phyloP scores from a whole-genome alignment of 2,113 vertebrate species.

The Amia ocellicauda region DNA sequence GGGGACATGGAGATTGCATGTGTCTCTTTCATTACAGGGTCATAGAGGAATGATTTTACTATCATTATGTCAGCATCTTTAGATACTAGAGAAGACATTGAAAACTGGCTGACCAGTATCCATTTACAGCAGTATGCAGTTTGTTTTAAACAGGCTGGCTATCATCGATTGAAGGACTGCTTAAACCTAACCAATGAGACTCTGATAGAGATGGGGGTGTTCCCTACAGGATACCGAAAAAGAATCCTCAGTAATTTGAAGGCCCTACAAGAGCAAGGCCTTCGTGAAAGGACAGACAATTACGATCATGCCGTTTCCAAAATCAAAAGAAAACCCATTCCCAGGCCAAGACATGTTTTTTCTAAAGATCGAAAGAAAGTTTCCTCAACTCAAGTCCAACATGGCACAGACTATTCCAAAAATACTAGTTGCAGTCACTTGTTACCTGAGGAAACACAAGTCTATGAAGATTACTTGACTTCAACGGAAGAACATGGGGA shows the following conservation, averaged over 20 bases:
- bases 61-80: constrained; percentile 64
- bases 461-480: background rate
- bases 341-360: constrained; percentile 45
- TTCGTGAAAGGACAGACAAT: background rate
- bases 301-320: constrained; percentile 10
- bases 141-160: constrained; percentile 69
- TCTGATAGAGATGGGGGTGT: constrained; percentile 73
- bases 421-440: too few species aligned
- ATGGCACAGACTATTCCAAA: too few species aligned
- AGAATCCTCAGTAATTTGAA: constrained; percentile 85
- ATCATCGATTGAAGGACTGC: constrained; percentile 67
- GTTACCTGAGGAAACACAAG: too few species aligned
- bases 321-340: constrained; percentile 33
- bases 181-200: constrained; percentile 60
- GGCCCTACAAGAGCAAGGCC: constrained; percentile 20
- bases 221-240: constrained; percentile 86
- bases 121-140: constrained; percentile 77
- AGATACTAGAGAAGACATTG: constrained; percentile 55
- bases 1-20: background rate
- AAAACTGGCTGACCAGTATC: constrained; percentile 74
- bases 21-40: background rate
- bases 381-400: background rate
- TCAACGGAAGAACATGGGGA: too few species aligned
- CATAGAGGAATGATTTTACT: background rate
- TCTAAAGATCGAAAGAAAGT: constrained; percentile 37